phyloP scores from a whole-genome alignment of 2,797 vertebrate genomes.

The Clarias fuscus region DNA sequence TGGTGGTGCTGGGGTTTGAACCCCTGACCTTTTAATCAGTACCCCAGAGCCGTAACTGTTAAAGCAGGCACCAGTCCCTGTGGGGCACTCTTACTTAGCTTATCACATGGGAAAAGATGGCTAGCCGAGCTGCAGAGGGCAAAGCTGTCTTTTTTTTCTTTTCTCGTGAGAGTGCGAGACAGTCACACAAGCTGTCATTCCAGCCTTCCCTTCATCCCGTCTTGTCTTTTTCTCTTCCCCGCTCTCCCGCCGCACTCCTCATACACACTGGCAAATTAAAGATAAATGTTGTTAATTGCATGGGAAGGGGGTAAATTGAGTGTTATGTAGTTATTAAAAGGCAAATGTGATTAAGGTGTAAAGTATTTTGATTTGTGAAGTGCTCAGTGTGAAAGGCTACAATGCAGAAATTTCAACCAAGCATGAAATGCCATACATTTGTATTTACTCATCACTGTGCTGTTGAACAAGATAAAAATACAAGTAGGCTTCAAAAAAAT shows the following conservation, averaged over 20 bases:
- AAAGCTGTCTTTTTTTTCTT: conserved; percentile 32
- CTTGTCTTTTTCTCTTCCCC: conserved; percentile 31
- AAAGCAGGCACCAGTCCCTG: too few relatives aligned
- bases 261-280: conserved; percentile 71
- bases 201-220: conserved; percentile 54
- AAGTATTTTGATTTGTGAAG: conserved; percentile 78
- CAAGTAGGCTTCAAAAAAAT: conserved; percentile 24
- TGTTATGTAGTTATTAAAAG: conserved; percentile 78
- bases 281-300: conserved; percentile 74
- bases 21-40: too few relatives aligned
- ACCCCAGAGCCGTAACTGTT: too few relatives aligned
- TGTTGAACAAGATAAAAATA: conserved; percentile 63
- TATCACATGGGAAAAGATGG: conserved; percentile 28
- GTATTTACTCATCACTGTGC: conserved; percentile 67
- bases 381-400: conserved; percentile 68
- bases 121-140: conserved; percentile 18
- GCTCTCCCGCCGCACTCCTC: conserved; percentile 58
- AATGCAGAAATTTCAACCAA: conserved; percentile 38
- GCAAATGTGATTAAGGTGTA: conserved; percentile 74
- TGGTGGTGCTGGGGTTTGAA: too few relatives aligned
- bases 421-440: conserved; percentile 50
- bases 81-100: conserved; percentile 20
- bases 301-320: conserved; percentile 75
- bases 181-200: conserved; percentile 1
- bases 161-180: background rate